A percentile compares a stretch with the other conserved stretches of the same genome.
phyloP scores from a whole-genome alignment of 2,797 vertebrate genomes.

The Diglossa cyanea region DNA sequence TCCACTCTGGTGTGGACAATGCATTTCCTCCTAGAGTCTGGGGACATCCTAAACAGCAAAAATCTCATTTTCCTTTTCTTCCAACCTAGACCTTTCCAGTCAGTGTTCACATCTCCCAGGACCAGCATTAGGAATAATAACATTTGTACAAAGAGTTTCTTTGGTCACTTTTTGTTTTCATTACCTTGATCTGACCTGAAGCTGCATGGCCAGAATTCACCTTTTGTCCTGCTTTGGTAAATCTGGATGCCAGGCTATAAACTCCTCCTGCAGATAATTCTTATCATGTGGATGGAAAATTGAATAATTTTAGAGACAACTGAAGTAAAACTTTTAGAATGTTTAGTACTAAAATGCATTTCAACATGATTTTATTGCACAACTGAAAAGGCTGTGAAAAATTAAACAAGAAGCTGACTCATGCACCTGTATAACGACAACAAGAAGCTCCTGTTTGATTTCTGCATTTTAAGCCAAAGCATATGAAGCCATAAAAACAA shows the following conservation, averaged over 20 bases:
- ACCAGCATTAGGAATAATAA: background rate
- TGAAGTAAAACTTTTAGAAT: background rate
- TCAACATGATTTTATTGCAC: conserved; percentile 37
- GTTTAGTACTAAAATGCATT: conserved; percentile 13
- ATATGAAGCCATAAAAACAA: conserved; percentile 28
- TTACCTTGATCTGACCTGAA: background rate
- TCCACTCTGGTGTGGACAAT: background rate
- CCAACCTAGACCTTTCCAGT: background rate
- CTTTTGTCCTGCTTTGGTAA: background rate
- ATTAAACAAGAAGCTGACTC: conserved; percentile 53
- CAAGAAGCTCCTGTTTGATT: conserved; percentile 40
- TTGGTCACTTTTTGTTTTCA: background rate
- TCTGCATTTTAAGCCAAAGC: conserved; percentile 30
- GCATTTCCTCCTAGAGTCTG: background rate
- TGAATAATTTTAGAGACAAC: background rate
- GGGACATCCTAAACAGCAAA: background rate
- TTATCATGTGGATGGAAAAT: background rate
- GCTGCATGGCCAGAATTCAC: background rate
- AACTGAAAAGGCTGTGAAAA: conserved; percentile 44
- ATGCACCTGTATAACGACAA: conserved; percentile 35
- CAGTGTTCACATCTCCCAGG: background rate
- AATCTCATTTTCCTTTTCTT: background rate
- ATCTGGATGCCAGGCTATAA: background rate
- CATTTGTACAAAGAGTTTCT: background rate
- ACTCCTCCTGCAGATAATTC: background rate